These are phyloP conservation scores for Ceuthmochares aereus DNA, from an alignment of 2,113 vertebrate species.

Conservation along the genomic window DNA sequence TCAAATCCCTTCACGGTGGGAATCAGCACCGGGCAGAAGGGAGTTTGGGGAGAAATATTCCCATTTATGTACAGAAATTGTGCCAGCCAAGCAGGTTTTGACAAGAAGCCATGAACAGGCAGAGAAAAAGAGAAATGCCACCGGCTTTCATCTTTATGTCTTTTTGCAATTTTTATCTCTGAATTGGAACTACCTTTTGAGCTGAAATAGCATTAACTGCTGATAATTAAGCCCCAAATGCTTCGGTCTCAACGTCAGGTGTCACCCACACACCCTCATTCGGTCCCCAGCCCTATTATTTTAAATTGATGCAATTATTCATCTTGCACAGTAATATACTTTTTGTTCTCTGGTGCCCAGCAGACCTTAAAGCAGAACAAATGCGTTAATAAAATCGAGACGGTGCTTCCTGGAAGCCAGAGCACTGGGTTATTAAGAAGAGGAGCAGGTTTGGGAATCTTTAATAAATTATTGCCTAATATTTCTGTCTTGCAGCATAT, in stretches of 20 bases:
- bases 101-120: background rate
- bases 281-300: constrained; percentile 9
- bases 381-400: constrained; percentile 43
- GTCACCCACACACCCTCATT: background rate
- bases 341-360: constrained; percentile 31
- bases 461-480: constrained; percentile 46
- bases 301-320: constrained; percentile 63
- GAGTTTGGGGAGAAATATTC: background rate
- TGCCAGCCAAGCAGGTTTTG: background rate
- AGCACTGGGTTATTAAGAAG: background rate
- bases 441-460: constrained; percentile 34
- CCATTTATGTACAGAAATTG: background rate
- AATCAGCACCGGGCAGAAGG: background rate
- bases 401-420: constrained; percentile 31
- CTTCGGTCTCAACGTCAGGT: background rate
- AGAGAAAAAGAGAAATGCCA: background rate
- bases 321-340: constrained; percentile 23
- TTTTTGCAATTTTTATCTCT: background rate
- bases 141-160: background rate
- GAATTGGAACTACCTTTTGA: background rate
- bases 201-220: background rate
- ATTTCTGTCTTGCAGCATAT: constrained; percentile 41
- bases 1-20: background rate
- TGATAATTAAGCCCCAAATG: constrained; percentile 24
- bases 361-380: constrained; percentile 62